Evolutionary conservation across 53 echinoderm and acorn worm genomes (phyloP), one percentile per base, ranked within the genome.

Genomic region (Holothuria scabra): DNA sequence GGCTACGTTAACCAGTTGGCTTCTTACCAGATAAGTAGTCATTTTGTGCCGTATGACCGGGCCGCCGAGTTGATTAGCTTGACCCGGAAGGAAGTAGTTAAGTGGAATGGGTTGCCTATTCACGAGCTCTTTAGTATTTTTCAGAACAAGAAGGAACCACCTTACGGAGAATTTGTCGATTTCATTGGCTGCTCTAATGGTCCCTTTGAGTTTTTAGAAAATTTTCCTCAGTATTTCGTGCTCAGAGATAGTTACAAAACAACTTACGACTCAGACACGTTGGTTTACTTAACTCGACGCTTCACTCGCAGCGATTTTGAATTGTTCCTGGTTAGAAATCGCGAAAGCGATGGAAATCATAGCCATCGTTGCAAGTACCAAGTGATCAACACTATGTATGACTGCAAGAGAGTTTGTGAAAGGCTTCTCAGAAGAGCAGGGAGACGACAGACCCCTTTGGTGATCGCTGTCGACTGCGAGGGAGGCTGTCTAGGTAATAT

Each of bases 101-200:
- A 70, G 70, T 70, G 70, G 70, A 70, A 70, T n/a, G 33, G 70
- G 18, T 35, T 70, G 13, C 70, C 70, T 70, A 41, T 70, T 22
- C 41, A 33, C 38, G 70, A 70, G 2, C 70, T 70, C 18, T 23
- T 31, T 16, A 12, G 22, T 33, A 37, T 37, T 22, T 70, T 70
- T 35, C 3, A 19, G n/a, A 37, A 12, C 18, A 31, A 35, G 20
- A 70, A 38, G 12, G 34, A 70, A 70, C 70, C 34, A 18, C 70
- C 70, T 2, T 70, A 20, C 38, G 29, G 41, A 20, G 33, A 70
- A 12, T 37, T 70, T 21, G 13, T 35, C 33, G n/a, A 5, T 38
- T 38, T 34, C 10, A 41, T 70, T 5, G 16, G 34, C 11, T 70
- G 22, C n/a, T 16, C 29, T 14, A 21, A 31, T 33, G 20, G 34